Evolutionary conservation across 2,113 vertebrate genomes (phyloP).

Genomic region (Atractosteus spatula): DNA sequence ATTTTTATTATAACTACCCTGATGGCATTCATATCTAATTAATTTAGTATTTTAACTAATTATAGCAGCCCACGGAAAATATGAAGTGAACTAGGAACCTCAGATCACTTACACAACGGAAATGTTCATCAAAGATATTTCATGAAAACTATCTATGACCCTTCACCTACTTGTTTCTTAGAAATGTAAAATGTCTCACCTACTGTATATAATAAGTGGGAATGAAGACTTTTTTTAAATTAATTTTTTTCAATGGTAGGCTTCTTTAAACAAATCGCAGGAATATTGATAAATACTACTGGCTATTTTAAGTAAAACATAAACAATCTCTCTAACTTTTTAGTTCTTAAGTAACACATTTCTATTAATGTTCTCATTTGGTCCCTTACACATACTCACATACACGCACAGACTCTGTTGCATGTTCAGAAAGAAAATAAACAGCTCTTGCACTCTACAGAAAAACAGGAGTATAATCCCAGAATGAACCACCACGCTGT

Average conservation of each 20-base stretch:
- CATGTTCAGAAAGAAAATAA: conserved; percentile 70
- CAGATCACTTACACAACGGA: too few species aligned
- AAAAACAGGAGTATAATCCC: conserved; percentile 51
- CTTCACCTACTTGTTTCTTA: too few species aligned
- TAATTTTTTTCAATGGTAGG: neutral
- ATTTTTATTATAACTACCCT: too few species aligned
- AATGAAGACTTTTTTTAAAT: conserved; percentile 12
- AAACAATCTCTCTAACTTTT: conserved; percentile 17
- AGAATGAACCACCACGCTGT: conserved; percentile 56
- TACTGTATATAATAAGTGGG: neutral
- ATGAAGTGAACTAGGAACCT: too few species aligned
- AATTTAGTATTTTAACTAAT: too few species aligned
- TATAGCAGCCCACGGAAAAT: too few species aligned
- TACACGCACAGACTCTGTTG: conserved; percentile 43
- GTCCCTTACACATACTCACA: conserved; percentile 28
- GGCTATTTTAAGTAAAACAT: conserved; percentile 23
- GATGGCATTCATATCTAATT: too few species aligned
- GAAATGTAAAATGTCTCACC: too few species aligned
- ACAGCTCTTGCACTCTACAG: conserved; percentile 45
- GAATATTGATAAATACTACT: conserved; percentile 10
- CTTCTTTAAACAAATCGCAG: conserved; percentile 14
- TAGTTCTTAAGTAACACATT: conserved; percentile 19
- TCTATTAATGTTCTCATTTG: conserved; percentile 27
- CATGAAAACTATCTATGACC: too few species aligned
- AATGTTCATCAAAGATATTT: too few species aligned